A percentile compares a stretch with the other conserved stretches of the same genome.
phyloP scores from a whole-genome alignment of 2,888 invertebrate genomes.

The Monoplex corrugatus region DNA sequence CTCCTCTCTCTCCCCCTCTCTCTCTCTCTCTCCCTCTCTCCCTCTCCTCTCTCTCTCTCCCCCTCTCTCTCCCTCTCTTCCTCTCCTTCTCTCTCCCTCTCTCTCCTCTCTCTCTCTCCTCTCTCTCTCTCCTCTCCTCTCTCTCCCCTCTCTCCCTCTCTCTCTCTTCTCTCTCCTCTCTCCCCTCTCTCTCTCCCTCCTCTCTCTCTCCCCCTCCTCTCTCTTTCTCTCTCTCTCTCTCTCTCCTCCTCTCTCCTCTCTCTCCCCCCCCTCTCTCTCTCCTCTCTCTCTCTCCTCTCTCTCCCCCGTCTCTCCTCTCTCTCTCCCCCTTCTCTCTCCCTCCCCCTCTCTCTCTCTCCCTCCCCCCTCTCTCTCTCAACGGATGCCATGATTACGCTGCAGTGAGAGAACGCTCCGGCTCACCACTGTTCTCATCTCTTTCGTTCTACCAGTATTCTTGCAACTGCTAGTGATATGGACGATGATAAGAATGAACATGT shows the following conservation, averaged over 20 bases:
- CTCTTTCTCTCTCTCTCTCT: too few species aligned
- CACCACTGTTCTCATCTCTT: too few species aligned
- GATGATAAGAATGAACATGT: too few species aligned
- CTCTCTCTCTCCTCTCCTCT: not conserved
- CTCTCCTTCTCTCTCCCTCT: not conserved
- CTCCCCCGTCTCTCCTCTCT: not conserved
- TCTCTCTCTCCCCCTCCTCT: not conserved
- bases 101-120: not conserved
- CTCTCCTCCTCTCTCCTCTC: not conserved
- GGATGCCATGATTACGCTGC: too few species aligned
- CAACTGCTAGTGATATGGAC: too few species aligned
- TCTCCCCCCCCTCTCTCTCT: not conserved
- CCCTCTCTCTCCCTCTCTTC: not conserved
- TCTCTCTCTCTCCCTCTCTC: not conserved
- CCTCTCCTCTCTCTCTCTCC: not conserved
- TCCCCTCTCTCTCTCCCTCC: not conserved
- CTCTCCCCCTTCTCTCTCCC: constrained; percentile 4
- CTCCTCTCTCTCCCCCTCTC: not conserved
- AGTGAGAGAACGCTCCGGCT: too few species aligned
- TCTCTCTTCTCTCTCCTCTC: not conserved
- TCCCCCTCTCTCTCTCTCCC: constrained; percentile 42
- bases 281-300: not conserved
- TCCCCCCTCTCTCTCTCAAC: constrained; percentile 37
- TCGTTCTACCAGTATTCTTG: too few species aligned
- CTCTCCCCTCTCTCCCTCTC: not conserved